Conservation (phyloP, 2,113 vertebrate species). For the Leucosticte australis region DNA sequence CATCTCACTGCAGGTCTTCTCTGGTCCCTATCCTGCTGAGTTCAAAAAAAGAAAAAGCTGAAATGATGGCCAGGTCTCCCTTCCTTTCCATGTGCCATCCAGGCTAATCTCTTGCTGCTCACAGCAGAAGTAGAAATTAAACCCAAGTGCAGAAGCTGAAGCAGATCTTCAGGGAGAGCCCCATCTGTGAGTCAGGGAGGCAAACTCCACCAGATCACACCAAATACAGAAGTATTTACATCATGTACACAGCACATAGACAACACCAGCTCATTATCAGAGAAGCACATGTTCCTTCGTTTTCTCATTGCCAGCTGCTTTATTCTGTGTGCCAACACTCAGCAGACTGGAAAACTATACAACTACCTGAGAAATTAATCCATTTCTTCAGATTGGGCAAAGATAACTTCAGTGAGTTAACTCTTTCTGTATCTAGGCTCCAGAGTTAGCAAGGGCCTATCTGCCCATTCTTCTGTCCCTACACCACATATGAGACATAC, state of each 20-base stretch:
- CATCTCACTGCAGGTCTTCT: not conserved
- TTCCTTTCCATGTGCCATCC: accelerated
- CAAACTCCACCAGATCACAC: not conserved
- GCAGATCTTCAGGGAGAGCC: not conserved
- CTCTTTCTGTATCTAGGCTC: not conserved
- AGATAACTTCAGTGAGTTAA: not conserved
- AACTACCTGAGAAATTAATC: not conserved
- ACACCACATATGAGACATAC: not conserved
- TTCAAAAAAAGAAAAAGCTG: not conserved
- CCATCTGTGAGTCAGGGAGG: not conserved
- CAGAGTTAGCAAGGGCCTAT: not conserved
- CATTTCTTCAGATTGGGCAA: not conserved
- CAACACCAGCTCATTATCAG: not conserved
- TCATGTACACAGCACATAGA: too few relatives aligned
- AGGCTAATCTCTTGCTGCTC: not conserved
- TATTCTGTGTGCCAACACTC: not conserved
- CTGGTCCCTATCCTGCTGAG: not conserved
- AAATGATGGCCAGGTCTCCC: too few relatives aligned
- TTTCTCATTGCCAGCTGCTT: not conserved
- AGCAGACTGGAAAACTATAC: not conserved
- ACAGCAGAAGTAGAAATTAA: not conserved
- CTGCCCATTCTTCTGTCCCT: accelerated
- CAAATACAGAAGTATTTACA: not conserved
- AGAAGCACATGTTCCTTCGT: not conserved
- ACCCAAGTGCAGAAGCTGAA: not conserved